phyloP scores from a whole-genome alignment of 2,888 invertebrate genomes.

The Troides aeacus region DNA sequence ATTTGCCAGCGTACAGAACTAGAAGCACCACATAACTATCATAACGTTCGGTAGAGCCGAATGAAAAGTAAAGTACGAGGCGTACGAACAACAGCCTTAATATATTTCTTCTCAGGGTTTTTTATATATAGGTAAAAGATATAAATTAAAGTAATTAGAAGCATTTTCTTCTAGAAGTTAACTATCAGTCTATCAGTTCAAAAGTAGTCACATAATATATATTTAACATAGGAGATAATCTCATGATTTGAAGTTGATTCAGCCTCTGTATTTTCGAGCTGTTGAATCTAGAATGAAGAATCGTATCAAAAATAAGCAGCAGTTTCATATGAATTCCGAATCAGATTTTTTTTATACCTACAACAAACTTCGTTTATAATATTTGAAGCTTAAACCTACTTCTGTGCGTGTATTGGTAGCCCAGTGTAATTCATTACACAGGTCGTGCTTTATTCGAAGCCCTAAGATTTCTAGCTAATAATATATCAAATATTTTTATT shows the following conservation, averaged over 20 bases:
- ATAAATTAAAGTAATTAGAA: too few relatives aligned
- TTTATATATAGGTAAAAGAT: not conserved
- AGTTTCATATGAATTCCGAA: too few relatives aligned
- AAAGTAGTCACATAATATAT: too few relatives aligned
- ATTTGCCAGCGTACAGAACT: slow-evolving; percentile 41
- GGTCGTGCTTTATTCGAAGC: slow-evolving; percentile 7
- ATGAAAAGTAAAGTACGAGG: slow-evolving; percentile 45
- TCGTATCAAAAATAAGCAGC: too few relatives aligned
- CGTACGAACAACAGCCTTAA: slow-evolving; percentile 33
- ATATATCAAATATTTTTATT: slow-evolving; percentile 26
- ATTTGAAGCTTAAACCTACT: not conserved
- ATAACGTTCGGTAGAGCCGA: slow-evolving; percentile 47
- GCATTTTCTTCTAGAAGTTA: too few relatives aligned
- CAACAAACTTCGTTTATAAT: too few relatives aligned
- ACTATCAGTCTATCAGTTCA: too few relatives aligned
- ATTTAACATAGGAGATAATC: too few relatives aligned
- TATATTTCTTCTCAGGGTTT: not conserved
- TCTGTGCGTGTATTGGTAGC: not conserved
- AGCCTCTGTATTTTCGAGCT: too few relatives aligned
- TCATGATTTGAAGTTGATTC: too few relatives aligned
- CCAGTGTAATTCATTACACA: slow-evolving; percentile 5
- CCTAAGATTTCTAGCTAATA: slow-evolving; percentile 21
- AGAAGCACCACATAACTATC: slow-evolving; percentile 57
- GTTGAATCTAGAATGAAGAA: too few relatives aligned
- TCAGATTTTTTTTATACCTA: too few relatives aligned